Evolutionary conservation across 2,797 vertebrate genomes (phyloP), one percentile per base, ranked within the genome.

Genomic region (Halcyon chelicuti): DNA sequence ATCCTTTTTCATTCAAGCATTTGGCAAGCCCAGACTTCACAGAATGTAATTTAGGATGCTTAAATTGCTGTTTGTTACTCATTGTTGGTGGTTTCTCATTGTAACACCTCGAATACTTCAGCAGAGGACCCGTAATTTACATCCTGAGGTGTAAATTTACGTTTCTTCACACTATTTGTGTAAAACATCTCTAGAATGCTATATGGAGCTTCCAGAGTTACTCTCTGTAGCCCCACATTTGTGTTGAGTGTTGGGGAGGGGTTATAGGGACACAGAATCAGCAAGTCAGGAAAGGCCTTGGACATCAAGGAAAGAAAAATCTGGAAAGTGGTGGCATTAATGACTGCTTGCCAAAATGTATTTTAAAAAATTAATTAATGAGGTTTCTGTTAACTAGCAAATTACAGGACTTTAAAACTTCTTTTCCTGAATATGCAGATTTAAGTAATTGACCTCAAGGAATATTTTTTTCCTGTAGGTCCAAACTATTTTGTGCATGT

Each of bases 1-100:
- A 82, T 95, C 66, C 92, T 55, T 94, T 94, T 79, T 87, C 90
- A 94, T 94, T 96, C 95, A 92, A 62, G 61, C 86, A 77, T 87
- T 96, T 96, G 94, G 95, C 86, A 95, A 85, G 92, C 72, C 5
- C 29, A 60, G 75, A 68, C 81, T 87, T 91, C 58, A 40, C 54
- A 86, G 75, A 95, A 83, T 90, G 86, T 49, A 93, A 87, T 94
- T 94, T 84, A 85, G 93, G 71, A 81, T 66, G 72, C 28, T 90
- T 92, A 61, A 94, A 90, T 68, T 67, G 68, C 55, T 88, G 63
- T 93, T 95, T 94, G 80, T 95, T 87, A 74, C 49, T n/a, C n/a
- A n/a, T n/a, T n/a, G n/a, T n/a, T 77, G 61, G 37, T 83, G 54
- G 81, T 62, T 95, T 93, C 77, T 91, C 65, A 18, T 52, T 66